Evolutionary conservation across 2,113 vertebrate species (phyloP), one percentile per base, ranked within the genome.

Genomic region (Larimichthys polyactis): DNA sequence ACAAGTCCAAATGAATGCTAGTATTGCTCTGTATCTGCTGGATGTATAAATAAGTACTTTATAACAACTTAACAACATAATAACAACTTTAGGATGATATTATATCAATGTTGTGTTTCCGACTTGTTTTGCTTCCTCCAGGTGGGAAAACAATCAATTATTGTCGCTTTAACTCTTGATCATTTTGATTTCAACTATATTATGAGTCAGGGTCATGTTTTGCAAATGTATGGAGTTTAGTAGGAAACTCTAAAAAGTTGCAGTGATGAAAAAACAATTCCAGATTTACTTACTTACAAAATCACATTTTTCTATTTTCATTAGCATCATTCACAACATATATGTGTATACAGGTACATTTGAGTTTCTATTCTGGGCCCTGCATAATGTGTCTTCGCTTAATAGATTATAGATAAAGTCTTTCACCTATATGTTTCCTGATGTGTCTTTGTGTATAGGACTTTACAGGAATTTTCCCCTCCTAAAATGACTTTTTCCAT

Each of bases 401-500:
- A 2, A 65, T 44, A 24, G 6, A 44, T 66, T 7, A 29, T 65
- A 4, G 7, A 40, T 44, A 14, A 73, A 10, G 36, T 5, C 9
- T 17, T 67, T 59, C 14, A 49, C 1, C 14, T 52, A 11, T 66
- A 44, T 46, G 14, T 8, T 20, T 20, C 15, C 20, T 22, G 4
- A 4, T 17, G 60, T 43, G 20, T 11, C 29, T 58, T 64, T 40
- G 12, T 14, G 11, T 60, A 24, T 29, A 16, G 3, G 36, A 55
- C 14, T 24, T 5, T 0, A 27, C 2, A 72, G 15, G 22, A 16
- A 32, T 51, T n/a, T 46, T 70, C n/a, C 76, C 11, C 15, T 57
- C 15, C 27, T 59, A 15, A 54, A 84, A 64, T 36, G 1, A 54
- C 71, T 67, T 74, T 36, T 68, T 19, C 12, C 40, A 8, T 64